A percentile compares a stretch with the other conserved stretches of the same genome.
These are phyloP conservation scores for Gymnogyps californianus DNA, from an alignment of 2,113 vertebrate species.

Conservation along the genomic window DNA sequence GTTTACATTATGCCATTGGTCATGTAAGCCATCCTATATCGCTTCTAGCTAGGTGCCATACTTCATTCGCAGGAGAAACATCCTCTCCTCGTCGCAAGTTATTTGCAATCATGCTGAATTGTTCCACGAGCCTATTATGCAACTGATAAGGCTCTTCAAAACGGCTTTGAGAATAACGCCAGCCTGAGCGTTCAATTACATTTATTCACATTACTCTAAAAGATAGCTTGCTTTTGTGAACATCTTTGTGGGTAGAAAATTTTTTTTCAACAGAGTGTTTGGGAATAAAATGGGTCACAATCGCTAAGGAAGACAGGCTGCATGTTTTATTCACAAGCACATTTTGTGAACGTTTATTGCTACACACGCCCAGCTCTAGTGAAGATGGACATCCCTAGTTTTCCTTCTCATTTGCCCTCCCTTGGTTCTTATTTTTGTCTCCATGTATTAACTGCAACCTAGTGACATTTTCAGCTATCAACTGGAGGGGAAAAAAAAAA, in stretches of 20 bases:
- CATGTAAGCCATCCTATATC: background rate
- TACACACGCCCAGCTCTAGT: background rate
- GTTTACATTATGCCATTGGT: background rate
- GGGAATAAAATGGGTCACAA: conserved; percentile 61
- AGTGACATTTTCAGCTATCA: background rate
- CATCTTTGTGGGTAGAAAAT: background rate
- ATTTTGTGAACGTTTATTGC: conserved; percentile 54
- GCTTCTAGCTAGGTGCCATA: background rate
- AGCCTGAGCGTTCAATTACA: background rate
- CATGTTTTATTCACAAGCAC: conserved; percentile 61
- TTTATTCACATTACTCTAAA: conserved; percentile 35
- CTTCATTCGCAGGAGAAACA: background rate
- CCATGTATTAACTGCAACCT: background rate
- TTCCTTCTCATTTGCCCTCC: background rate
- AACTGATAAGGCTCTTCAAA: conserved; percentile 22
- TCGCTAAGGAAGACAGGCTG: conserved; percentile 22
- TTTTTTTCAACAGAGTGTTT: background rate
- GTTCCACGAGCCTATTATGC: background rate
- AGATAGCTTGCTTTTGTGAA: conserved; percentile 2
- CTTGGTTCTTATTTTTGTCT: conserved; percentile 11
- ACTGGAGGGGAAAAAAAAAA: background rate
- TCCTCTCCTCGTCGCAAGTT: background rate
- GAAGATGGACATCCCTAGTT: conserved; percentile 41
- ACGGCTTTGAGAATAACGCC: background rate
- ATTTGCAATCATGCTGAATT: background rate